phyloP scores from a whole-genome alignment of 2,113 vertebrate genomes.

The Passer domesticus region DNA sequence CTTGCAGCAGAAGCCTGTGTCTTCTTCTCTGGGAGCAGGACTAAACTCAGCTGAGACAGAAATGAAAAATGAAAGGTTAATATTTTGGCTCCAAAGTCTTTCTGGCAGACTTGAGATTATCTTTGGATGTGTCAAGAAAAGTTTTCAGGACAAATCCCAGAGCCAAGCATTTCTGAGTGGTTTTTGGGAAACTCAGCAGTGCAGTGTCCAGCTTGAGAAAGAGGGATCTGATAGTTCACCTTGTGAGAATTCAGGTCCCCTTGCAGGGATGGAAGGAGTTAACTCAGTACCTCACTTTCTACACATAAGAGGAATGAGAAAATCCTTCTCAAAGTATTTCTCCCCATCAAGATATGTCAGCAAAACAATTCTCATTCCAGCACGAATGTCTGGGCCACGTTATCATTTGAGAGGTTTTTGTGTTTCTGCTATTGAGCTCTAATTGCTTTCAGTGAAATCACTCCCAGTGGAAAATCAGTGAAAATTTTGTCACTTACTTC shows the following conservation, averaged over 20 bases:
- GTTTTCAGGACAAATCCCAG: neutral
- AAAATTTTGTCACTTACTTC: neutral
- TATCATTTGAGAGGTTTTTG: neutral
- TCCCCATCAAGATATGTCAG: neutral
- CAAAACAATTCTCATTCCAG: neutral
- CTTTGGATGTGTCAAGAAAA: constrained; percentile 8
- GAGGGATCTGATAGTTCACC: neutral
- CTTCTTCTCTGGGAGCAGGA: neutral
- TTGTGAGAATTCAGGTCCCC: neutral
- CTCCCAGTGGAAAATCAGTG: neutral
- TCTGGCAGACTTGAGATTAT: constrained; percentile 22
- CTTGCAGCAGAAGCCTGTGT: neutral
- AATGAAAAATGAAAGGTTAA: constrained; percentile 16
- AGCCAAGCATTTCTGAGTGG: neutral
- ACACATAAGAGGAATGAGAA: neutral
- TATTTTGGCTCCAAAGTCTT: neutral
- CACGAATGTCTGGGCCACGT: neutral
- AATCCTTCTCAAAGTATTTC: neutral
- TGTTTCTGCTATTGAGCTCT: neutral
- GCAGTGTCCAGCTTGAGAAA: neutral
- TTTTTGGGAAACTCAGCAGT: neutral
- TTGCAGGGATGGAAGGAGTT: neutral
- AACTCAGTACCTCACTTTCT: neutral
- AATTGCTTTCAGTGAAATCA: neutral
- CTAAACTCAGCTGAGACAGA: neutral